Conservation (phyloP, 1,140 invertebrate genomes). For the Oryctes rhinoceros region DNA sequence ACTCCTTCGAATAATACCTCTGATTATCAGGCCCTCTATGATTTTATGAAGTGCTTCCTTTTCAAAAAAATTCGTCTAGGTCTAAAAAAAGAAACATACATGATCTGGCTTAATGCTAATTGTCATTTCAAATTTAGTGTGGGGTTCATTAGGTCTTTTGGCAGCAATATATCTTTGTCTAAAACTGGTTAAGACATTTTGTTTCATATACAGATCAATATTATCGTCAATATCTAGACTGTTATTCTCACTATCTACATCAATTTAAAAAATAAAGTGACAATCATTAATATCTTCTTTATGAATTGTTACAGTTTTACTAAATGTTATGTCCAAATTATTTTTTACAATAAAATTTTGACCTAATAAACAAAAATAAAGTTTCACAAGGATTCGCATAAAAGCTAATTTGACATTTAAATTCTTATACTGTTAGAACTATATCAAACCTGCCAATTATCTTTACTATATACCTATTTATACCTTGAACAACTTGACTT, state of each 20-base stretch:
- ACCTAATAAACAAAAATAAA: slow-evolving; percentile 36
- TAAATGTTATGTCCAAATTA: slow-evolving; percentile 17
- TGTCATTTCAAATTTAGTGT: slow-evolving; percentile 37
- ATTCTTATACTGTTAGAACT: neutral
- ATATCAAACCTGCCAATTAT: neutral
- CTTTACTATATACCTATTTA: too few species aligned
- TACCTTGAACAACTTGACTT: neutral
- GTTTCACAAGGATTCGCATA: neutral
- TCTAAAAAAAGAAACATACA: slow-evolving; percentile 22
- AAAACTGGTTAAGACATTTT: slow-evolving; percentile 34
- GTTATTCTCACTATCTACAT: slow-evolving; percentile 7
- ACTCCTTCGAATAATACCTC: slow-evolving; percentile 49
- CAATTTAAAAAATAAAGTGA: slow-evolving; percentile 35
- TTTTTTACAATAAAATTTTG: slow-evolving; percentile 29
- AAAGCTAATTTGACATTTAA: neutral
- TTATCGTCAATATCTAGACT: slow-evolving; percentile 32
- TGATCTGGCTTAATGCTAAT: slow-evolving; percentile 39
- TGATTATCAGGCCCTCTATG: slow-evolving; percentile 34
- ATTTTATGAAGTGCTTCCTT: slow-evolving; percentile 29
- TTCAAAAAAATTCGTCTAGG: slow-evolving; percentile 31
- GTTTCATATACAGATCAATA: slow-evolving; percentile 13
- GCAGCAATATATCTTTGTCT: neutral
- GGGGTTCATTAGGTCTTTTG: slow-evolving; percentile 16
- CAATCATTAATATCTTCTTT: slow-evolving; percentile 34
- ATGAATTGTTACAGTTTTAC: slow-evolving; percentile 2